Percentiles rank a stretch among this genome's conserved stretches.
These are phyloP conservation scores for Pararge aegeria DNA, from an alignment of 1,140 invertebrate genomes.

Conservation along the genomic window DNA sequence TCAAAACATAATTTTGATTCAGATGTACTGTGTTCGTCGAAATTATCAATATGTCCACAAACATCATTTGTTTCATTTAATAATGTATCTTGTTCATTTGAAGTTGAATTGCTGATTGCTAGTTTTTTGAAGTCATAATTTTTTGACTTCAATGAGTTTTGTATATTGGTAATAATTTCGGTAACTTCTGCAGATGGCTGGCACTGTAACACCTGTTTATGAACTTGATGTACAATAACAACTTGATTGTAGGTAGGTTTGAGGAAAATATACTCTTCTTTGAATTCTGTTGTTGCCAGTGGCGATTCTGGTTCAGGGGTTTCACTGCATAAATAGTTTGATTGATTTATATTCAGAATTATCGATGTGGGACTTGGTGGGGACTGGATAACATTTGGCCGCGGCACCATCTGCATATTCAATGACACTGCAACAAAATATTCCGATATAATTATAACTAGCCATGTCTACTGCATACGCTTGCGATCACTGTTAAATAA, in stretches of 20 bases:
- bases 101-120: constrained; percentile 42
- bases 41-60: constrained; percentile 20
- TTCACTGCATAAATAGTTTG: constrained; percentile 67
- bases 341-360: constrained; percentile 71
- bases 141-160: constrained; percentile 34
- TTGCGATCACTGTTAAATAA: no score
- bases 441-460: constrained; percentile 13
- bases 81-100: constrained; percentile 31
- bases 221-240: constrained; percentile 45
- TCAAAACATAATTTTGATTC: constrained; percentile 14
- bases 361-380: constrained; percentile 74
- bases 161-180: constrained; percentile 16
- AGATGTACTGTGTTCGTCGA: constrained; percentile 22
- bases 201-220: constrained; percentile 15
- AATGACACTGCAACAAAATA: constrained; percentile 48
- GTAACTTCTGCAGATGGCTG: constrained; percentile 31
- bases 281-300: constrained; percentile 25
- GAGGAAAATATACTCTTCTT: constrained; percentile 44
- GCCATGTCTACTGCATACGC: no score
- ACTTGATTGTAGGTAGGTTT: constrained; percentile 56
- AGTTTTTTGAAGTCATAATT: constrained; percentile 58
- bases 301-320: constrained; percentile 42
- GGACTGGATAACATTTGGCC: constrained; percentile 61
- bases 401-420: constrained; percentile 49
- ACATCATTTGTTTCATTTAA: constrained; percentile 7